A percentile compares a stretch with the other conserved stretches of the same genome.
These are phyloP conservation scores for Etia nguti DNA, from an alignment of 2,113 vertebrate species.

Conservation along the genomic window DNA sequence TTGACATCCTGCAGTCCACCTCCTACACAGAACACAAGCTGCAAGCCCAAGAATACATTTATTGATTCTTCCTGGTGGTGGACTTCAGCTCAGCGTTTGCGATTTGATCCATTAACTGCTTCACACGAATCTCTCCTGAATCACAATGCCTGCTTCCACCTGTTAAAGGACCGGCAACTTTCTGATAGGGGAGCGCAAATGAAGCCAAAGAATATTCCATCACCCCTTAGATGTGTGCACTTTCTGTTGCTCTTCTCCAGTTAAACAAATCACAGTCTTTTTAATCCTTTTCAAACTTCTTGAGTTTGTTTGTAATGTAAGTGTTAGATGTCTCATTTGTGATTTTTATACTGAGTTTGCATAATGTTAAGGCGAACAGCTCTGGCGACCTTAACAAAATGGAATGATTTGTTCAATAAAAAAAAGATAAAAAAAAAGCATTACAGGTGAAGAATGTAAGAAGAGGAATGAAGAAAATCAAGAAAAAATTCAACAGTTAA, in stretches of 20 bases:
- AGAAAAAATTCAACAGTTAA: not conserved
- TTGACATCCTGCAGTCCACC: not conserved
- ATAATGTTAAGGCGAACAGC: not conserved
- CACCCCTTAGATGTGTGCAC: not conserved
- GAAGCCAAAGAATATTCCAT: not conserved
- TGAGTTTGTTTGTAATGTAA: not conserved
- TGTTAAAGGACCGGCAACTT: conserved; percentile 5
- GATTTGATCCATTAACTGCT: conserved; percentile 25
- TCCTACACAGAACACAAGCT: not conserved
- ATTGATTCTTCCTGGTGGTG: not conserved
- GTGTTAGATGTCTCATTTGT: not conserved
- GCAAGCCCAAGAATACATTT: not conserved
- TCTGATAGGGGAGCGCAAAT: not conserved
- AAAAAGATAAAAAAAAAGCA: not conserved
- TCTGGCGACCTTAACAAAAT: not conserved
- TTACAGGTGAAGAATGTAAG: not conserved
- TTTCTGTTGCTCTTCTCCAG: not conserved
- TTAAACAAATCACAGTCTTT: not conserved
- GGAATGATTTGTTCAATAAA: not conserved
- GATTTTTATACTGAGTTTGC: not conserved
- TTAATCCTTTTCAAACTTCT: not conserved
- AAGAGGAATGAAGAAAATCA: not conserved
- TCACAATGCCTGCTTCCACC: conserved; percentile 1
- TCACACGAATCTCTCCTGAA: not conserved
- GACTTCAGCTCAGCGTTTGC: not conserved